phyloP scores from a whole-genome alignment of 2,888 invertebrate genomes.

The Idaea dimidiata region DNA sequence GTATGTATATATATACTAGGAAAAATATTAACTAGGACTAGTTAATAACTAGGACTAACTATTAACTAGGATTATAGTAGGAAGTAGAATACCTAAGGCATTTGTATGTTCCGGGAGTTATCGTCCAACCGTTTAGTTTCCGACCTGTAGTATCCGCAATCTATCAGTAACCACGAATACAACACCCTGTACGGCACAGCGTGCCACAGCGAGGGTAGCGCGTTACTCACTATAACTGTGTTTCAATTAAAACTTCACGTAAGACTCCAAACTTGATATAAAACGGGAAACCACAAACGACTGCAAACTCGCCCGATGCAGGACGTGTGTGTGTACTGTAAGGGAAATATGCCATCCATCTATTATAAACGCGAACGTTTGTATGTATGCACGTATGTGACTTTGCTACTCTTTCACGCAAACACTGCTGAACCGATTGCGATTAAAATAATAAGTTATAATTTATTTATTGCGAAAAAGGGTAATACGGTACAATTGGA shows the following conservation, averaged over 20 bases:
- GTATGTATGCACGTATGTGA: no score
- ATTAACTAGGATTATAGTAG: no score
- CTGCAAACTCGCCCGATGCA: background rate
- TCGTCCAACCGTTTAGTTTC: background rate
- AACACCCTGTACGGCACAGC: background rate
- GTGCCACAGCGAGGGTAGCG: no score
- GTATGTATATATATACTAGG: no score
- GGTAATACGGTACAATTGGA: no score
- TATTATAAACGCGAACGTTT: no score
- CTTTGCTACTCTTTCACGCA: no score
- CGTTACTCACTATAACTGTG: background rate
- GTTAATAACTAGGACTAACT: no score
- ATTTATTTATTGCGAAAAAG: no score
- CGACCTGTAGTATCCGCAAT: background rate
- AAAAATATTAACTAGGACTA: no score
- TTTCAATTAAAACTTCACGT: constrained; percentile 5
- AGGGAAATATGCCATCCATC: background rate
- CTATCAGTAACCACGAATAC: background rate
- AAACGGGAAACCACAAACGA: background rate
- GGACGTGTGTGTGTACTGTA: background rate
- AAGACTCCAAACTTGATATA: background rate
- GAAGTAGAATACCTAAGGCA: background rate
- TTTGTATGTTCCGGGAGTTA: background rate
- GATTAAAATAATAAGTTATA: no score
- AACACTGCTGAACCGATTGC: no score